Evolutionary conservation across 2,888 invertebrate genomes (phyloP), one percentile per base, ranked within the genome.

Genomic region (Coecobrya sp.): DNA sequence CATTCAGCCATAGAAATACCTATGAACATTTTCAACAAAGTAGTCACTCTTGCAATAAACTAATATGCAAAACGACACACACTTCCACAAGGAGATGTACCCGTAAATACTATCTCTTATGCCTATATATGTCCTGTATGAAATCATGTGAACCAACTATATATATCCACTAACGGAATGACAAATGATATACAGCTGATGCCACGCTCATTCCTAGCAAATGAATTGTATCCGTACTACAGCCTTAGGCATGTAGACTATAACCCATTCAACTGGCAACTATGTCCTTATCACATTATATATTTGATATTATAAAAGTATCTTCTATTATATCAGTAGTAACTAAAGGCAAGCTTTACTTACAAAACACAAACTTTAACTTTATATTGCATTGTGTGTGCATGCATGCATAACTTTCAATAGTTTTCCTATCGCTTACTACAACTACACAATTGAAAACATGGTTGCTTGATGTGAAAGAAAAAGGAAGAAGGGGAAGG

Each of bases 181-280:
- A 88, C 88, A 88, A 88, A 88, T 81, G 79, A 65, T 81, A 88
- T 88, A 81, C 88, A 88, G 88, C 88, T 88, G 79, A 65, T 88
- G 49, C 79, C 76, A 49, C 25, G 65, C 49, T 30, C 45, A 70
- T 22, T 49, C 45, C 68, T 68, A 22, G 45, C 25, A 59, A 76
- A 87, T 76, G 36, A 87, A 87, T 70, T 30, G 70, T 52, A 70
- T 65, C 65, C 68, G 25, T 27, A 52, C 45, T 49, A 7, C 76
- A 25, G 42, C 25, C 30, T n/a, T n/a, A 68, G 8, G 11, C 68
- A 16, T 16, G 27, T 22, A 27, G 65, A 42, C 10, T 13, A 10
- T 11, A 49, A 1, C 11, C 7, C 13, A 49, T 49, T 13, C 11
- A 13, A 49, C 3, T 13, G 49, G 49, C 10, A 49, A 13, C 10